Conservation (phyloP, 2,113 vertebrate genomes). For the Eptatretus burgeri region DNA sequence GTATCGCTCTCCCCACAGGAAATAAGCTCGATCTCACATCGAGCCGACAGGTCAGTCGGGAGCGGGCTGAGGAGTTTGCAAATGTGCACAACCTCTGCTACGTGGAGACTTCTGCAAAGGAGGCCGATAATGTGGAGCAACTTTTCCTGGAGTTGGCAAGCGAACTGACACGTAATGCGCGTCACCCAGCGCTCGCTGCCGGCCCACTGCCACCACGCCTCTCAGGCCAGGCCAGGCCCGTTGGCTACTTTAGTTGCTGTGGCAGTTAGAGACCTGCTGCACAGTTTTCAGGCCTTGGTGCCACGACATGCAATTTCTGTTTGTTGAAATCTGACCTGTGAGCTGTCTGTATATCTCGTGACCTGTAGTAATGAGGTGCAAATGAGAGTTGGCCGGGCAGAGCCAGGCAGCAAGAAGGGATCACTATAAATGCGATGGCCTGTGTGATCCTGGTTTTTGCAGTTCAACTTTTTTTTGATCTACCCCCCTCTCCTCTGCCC, state of each 20-base stretch:
- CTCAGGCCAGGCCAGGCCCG: constrained; percentile 79
- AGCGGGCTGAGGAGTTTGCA: constrained; percentile 74
- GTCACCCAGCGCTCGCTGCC: constrained; percentile 85
- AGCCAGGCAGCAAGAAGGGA: too few relatives aligned
- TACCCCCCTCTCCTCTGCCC: too few relatives aligned
- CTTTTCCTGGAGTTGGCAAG: constrained; percentile 92
- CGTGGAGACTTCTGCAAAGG: constrained; percentile 87
- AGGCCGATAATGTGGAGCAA: constrained; percentile 93
- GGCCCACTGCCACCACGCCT: constrained; percentile 47
- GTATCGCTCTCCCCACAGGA: constrained; percentile 21
- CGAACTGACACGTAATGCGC: constrained; percentile 62
- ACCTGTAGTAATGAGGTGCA: background rate
- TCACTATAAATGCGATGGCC: too few relatives aligned
- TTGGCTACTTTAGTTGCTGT: constrained; percentile 97
- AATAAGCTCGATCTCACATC: constrained; percentile 93
- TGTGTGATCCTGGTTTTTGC: too few relatives aligned
- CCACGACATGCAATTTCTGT: background rate
- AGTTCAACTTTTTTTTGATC: too few relatives aligned
- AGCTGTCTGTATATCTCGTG: background rate
- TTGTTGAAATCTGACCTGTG: background rate
- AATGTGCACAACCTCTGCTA: constrained; percentile 84
- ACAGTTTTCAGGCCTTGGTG: background rate
- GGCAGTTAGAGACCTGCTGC: background rate
- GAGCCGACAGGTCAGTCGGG: constrained; percentile 63
- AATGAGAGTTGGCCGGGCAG: too few relatives aligned